Base-by-base conservation (phyloP, 2,888 invertebrate genomes). In the Nomada hirtipes region DNA sequence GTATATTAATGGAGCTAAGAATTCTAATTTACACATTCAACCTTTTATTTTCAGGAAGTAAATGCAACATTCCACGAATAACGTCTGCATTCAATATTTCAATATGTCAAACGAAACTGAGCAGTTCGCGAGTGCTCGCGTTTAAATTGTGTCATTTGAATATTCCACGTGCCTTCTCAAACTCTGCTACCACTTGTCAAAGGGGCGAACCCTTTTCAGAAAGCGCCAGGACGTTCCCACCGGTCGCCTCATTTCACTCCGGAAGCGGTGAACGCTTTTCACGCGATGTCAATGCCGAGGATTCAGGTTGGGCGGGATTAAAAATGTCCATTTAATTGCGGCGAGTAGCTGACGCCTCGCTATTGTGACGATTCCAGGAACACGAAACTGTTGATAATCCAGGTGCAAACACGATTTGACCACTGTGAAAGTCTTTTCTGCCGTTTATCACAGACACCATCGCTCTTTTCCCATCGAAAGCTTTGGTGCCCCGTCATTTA, bases 311-410 rank as follows among this genome's bases (percentile, higher is more conserved):
- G 4, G n/a, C n/a, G 9, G 42, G 53, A 55, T 64, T 44, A 72
- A 64, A 72, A 63, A 55, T 72, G 72, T 72, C 72, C 42, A 64
- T 53, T 64, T 72, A 72, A 72, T 64, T 55, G 72, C 72, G 15
- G 20, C 42, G 1, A 20, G 1, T 11, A 13, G 53, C 63, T 26
- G 20, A 26, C 18, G 42, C 18, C 2, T 23, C 15, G 26, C 3
- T 42, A 18, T 57, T 10, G n/a, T 60, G 18, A 10, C 47, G 50
- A 13, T 55, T 64, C 57, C 26, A 4, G 9, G 15, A 47, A 4
- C 18, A 29, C 20, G 47, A 15, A 9, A 44, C n/a, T 44, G 2
- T 9, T 26, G 64, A 63, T 63, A 44, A 72, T 72, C 64, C 44
- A 2, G n/a, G 42, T 44, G n/a, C 36, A 72, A 72, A 64, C 59